Conservation (phyloP, 2,888 invertebrate species). For the Athalia cordata region DNA sequence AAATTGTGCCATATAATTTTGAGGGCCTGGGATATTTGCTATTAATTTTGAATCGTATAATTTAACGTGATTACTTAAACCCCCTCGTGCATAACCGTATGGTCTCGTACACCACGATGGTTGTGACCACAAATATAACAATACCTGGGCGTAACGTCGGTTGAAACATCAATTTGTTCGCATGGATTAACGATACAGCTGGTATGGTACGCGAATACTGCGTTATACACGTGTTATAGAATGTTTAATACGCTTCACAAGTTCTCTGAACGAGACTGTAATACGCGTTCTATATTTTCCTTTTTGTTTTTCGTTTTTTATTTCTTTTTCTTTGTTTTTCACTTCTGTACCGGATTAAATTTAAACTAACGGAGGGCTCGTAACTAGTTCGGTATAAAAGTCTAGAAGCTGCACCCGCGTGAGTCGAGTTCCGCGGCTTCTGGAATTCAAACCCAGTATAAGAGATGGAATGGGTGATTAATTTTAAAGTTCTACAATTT, state of each 20-base stretch:
- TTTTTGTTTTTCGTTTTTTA: not conserved
- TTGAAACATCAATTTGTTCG: no score
- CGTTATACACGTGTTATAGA: no score
- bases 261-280: no score
- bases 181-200: no score
- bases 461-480: not conserved
- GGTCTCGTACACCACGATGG: not conserved
- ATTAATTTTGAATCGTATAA: not conserved
- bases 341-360: not conserved
- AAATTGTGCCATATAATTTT: not conserved
- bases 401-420: no score
- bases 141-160: not conserved
- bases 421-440: not conserved
- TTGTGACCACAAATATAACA: not conserved
- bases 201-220: no score
- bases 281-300: no score
- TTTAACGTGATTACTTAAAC: not conserved
- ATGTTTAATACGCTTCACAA: no score
- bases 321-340: not conserved
- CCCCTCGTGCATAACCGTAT: not conserved
- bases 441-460: not conserved
- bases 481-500: not conserved
- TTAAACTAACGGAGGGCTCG: not conserved
- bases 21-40: not conserved
- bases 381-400: no score